Evolutionary conservation across 1,140 invertebrate species (phyloP).

Genomic region (Bombyx mandarina): DNA sequence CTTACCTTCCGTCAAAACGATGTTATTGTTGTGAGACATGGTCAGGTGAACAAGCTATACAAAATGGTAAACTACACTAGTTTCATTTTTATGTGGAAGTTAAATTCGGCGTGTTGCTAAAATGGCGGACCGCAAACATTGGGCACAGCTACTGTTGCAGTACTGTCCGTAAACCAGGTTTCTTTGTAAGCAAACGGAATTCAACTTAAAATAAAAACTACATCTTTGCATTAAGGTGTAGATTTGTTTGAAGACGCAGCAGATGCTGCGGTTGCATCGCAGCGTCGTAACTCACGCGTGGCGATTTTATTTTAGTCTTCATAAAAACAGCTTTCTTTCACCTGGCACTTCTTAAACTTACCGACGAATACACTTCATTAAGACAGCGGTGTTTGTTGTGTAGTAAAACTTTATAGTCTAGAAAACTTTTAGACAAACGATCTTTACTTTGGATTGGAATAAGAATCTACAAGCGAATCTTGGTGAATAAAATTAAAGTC

Average conservation of each 20-base stretch:
- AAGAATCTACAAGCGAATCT: too few species aligned
- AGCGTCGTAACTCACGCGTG: constrained; percentile 29
- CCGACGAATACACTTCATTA: constrained; percentile 39
- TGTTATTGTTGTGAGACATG: neutral
- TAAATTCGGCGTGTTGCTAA: constrained; percentile 58
- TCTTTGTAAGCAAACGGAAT: constrained; percentile 24
- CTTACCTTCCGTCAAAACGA: constrained; percentile 10
- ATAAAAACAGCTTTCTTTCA: constrained; percentile 41
- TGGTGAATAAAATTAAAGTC: neutral
- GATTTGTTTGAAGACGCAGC: neutral
- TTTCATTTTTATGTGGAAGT: constrained; percentile 58
- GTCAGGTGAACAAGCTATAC: neutral
- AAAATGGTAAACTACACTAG: constrained; percentile 13
- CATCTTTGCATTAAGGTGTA: neutral
- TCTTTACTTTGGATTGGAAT: constrained; percentile 2
- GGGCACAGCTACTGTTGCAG: constrained; percentile 52
- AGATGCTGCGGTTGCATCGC: constrained; percentile 25
- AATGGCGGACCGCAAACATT: constrained; percentile 55
- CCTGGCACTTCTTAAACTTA: constrained; percentile 28
- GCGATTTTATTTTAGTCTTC: constrained; percentile 37
- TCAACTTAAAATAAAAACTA: constrained; percentile 3
- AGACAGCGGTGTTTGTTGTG: constrained; percentile 18
- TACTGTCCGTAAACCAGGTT: constrained; percentile 39
- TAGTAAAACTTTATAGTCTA: constrained; percentile 20
- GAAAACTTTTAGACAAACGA: constrained; percentile 15